Evolutionary conservation across 2,797 vertebrate genomes (phyloP), one percentile per base, ranked within the genome.

Genomic region (Acanthurus tractus): DNA sequence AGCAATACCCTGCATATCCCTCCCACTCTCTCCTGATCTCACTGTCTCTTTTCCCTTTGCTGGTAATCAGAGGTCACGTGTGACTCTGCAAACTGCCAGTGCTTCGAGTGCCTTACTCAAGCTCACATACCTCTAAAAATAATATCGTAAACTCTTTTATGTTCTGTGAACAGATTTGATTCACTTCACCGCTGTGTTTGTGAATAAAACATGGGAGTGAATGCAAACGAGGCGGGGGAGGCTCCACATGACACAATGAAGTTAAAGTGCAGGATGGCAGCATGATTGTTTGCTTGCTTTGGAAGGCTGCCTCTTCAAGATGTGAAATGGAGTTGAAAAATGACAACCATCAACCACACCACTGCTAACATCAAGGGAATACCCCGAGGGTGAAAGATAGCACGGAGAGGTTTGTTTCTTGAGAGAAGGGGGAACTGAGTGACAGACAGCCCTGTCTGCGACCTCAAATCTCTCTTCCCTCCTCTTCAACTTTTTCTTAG

Each of bases 281-380:
- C 36, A 2, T 34, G 56, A 54, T 53, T 84, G 81, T 82, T 86
- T 79, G 78, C 82, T 86, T 85, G 72, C 62, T 59, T 67, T 74
- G 29, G 74, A 87, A 78, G 82, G 78, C 74, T 84, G 82, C 63
- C 73, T 76, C 71, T 72, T 79, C 59, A 58, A 75, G 68, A 86
- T 75, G 82, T 78, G 84, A 88, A 86, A 90, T 88, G 63, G 38
- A 87, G 75, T 86, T 87, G 78, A 90, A 87, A 74, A 70, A 74
- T 74, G 85, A 88, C 62, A 87, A 79, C 55, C 68, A 82, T 83
- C 78, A 69, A 80, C 64, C 69, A 68, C 68, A 72, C 67, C 62
- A 68, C 61, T 34, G 63, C 76, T 23, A 66, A 71, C 69, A 74
- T 68, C 66, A 78, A 66, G 76, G 76, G 61, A 83, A 74, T 74